Base-by-base conservation (phyloP, 2,888 invertebrate species). In the Callyntrura sp. region DNA sequence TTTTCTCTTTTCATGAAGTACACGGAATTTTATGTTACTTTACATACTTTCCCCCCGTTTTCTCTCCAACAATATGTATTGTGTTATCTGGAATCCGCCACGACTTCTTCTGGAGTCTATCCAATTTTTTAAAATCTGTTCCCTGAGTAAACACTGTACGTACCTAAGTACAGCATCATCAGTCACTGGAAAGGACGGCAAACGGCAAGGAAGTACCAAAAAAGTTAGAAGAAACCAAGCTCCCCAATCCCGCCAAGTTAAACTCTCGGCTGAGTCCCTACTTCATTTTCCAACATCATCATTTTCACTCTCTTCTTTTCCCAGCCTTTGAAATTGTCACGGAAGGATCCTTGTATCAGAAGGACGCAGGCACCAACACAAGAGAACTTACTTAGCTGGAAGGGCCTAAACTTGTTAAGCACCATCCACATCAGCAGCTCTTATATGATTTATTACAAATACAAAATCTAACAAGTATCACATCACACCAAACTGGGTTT, bases 121-220 rank as follows among this genome's bases (percentile, higher is more conserved):
- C 62, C 62, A 62, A 62, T 62, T 62, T 62, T 6, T 4, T 12
- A 12, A 62, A 62, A 62, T 62, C 62, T 28, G 14, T 28, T 62
- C 14, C 28, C 4, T 1, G 5, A 14, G 62, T 23, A 35, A 9
- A 23, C n/a, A n/a, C 23, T 20, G 11, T 17, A 60, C 23, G 1
- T 17, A 17, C 20, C 5, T 60, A 28, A 62, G 62, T 8, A 62
- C 12, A 12, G 55, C 55, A 55, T 35, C 55, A 28, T 12, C 28
- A 28, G 35, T 35, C 60, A 62, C 62, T 25, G 28, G 62, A 1
- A 28, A 28, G 2, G 20, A 60, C 60, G 9, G 20, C 4, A 1
- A 57, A 17, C 57, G 17, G 57, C 23, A 62, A 62, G 14, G 11
- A 28, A 12, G 23, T 35, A 35, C 35, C 35, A 35, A 35, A 35